Base-by-base conservation (phyloP, 2,797 vertebrate genomes). In the Rhynchonycteris naso region DNA sequence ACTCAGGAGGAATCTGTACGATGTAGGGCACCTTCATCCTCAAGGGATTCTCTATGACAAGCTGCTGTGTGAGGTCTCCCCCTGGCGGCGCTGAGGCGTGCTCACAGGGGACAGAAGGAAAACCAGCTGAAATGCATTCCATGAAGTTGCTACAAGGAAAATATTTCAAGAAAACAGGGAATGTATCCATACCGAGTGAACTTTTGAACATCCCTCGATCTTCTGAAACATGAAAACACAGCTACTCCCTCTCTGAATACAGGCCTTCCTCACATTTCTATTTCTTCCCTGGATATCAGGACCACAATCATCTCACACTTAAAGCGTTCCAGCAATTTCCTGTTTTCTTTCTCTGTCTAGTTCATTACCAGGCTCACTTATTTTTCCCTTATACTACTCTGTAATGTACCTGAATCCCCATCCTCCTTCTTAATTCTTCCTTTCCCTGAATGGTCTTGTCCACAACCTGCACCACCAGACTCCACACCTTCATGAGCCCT, bases 51-150 rank as follows among this genome's bases (percentile, higher is more conserved):
- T 4, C 19, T 16, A 19, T 15, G n/a, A 69, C 22, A 26, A 26
- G 9, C 30, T 6, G 16, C n/a, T 2, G 19, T 47, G 61, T 7
- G 22, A 56, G 0, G 35, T 78, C 84, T 69, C 84, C 95, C 94
- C 84, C 95, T 96, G 65, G 88, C 1, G 89, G 86, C 69, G 13
- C 80, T 4, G n/a, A 11, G n/a, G 10, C 52, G 24, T 19, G 16
- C 21, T 43, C 50, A 24, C 14, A 3, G 18, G 21, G 52, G 14
- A 74, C 75, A 22, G 47, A 54, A 22, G 0, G 28, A 68, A 22
- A 11, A 24, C 11, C 18, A 0, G 26, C 68, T 1, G 4, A 2
- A 13, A 26, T 2, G 21, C 22, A 2, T 35, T 30, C 81, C 2
- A 0, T 35, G 30, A 28, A 43, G 47, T n/a, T 22, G 7, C 7